A percentile compares a stretch with the other conserved stretches of the same genome.
Evolutionary conservation across 1,140 invertebrate species (phyloP).

Genomic region (Drosophila obscura): DNA sequence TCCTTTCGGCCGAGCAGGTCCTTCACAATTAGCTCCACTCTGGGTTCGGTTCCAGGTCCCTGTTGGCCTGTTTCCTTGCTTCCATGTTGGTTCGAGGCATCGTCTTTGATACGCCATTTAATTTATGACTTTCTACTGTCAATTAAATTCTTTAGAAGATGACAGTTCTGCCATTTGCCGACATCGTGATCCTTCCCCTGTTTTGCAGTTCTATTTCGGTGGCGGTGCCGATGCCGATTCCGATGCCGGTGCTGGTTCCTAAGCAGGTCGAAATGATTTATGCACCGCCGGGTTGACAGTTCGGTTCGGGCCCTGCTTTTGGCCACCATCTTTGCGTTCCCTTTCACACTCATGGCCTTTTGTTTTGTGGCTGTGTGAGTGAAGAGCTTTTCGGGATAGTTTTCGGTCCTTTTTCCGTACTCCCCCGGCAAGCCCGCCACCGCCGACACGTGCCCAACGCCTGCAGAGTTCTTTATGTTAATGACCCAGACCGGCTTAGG

Average conservation of each 20-base stretch:
- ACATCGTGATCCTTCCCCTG: slow-evolving; percentile 50
- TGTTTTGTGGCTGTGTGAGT: slow-evolving; percentile 25
- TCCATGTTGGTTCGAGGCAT: slow-evolving; percentile 5
- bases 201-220: slow-evolving; percentile 40
- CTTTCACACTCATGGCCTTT: slow-evolving; percentile 24
- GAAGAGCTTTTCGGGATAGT: slow-evolving; percentile 60
- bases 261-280: slow-evolving; percentile 65
- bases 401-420: slow-evolving; percentile 35
- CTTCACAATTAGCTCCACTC: slow-evolving; percentile 49
- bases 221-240: slow-evolving; percentile 1
- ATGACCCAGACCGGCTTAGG: slow-evolving; percentile 60
- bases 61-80: background rate
- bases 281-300: slow-evolving; percentile 56
- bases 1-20: slow-evolving; percentile 5
- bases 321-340: slow-evolving; percentile 40
- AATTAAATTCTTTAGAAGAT: slow-evolving; percentile 82
- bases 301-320: slow-evolving; percentile 12
- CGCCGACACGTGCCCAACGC: slow-evolving; percentile 65
- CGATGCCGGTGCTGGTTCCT: slow-evolving; percentile 7
- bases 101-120: slow-evolving; percentile 54
- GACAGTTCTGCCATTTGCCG: slow-evolving; percentile 68
- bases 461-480: slow-evolving; percentile 79
- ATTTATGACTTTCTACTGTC: slow-evolving; percentile 80
- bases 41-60: slow-evolving; percentile 16
- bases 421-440: background rate